phyloP scores from a whole-genome alignment of 2,888 invertebrate genomes.

The Hylaea fasciaria region DNA sequence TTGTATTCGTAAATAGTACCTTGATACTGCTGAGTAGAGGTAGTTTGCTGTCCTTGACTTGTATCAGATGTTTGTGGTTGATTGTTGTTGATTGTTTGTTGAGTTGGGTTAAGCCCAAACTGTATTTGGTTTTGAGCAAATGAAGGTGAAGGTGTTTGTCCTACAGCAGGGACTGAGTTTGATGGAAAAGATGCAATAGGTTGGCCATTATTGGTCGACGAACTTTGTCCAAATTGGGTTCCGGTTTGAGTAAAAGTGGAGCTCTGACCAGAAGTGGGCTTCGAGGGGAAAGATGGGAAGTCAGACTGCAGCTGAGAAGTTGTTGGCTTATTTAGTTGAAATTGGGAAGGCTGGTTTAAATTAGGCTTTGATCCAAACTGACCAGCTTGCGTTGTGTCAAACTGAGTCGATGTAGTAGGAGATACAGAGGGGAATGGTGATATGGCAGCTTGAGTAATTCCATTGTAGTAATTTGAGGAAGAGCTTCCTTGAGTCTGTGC shows the following conservation, averaged over 20 bases:
- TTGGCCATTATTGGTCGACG: neutral
- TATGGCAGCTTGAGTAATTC: constrained; percentile 63
- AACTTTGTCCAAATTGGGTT: constrained; percentile 22
- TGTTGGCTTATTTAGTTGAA: constrained; percentile 16
- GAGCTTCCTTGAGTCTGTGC: constrained; percentile 27
- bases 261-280: constrained; percentile 23
- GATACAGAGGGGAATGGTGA: constrained; percentile 59
- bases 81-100: constrained; percentile 4
- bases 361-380: constrained; percentile 41
- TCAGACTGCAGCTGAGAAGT: constrained; percentile 4
- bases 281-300: constrained; percentile 23
- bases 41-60: constrained; percentile 21
- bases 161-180: constrained; percentile 1
- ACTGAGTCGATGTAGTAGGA: constrained; percentile 46
- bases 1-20: constrained; percentile 67
- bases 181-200: neutral
- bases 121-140: constrained; percentile 20
- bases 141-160: constrained; percentile 18
- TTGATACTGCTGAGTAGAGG: constrained; percentile 42
- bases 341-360: constrained; percentile 25
- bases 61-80: constrained; percentile 21
- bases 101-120: constrained; percentile 2
- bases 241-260: constrained; percentile 22
- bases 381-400: constrained; percentile 31
- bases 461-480: constrained; percentile 42